A percentile compares a stretch with the other conserved stretches of the same genome.
These are phyloP conservation scores for Parnassius glacialis DNA, from an alignment of 2,888 invertebrate species.

Conservation along the genomic window DNA sequence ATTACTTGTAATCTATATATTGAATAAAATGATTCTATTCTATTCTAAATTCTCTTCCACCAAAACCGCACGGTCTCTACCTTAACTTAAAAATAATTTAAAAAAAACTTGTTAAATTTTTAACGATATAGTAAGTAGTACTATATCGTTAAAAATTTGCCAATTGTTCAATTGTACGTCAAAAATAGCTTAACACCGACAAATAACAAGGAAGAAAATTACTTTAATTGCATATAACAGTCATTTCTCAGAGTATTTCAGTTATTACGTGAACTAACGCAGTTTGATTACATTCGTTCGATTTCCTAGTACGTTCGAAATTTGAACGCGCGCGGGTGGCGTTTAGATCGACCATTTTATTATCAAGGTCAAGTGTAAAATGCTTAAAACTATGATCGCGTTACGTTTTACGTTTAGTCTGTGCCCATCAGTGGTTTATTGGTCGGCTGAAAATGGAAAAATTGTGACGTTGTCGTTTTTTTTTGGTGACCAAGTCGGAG, in stretches of 20 bases:
- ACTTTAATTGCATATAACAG: conserved; percentile 14
- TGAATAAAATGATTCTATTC: too few species aligned
- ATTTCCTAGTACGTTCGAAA: conserved; percentile 23
- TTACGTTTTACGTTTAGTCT: conserved; percentile 14
- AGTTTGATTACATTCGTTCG: conserved; percentile 14
- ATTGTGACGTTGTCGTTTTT: conserved; percentile 2
- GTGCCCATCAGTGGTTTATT: conserved; percentile 10
- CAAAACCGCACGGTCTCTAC: too few species aligned
- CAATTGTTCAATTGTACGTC: neutral
- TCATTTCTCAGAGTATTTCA: conserved; percentile 21
- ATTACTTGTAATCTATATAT: too few species aligned
- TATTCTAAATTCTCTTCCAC: too few species aligned
- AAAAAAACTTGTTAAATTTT: neutral
- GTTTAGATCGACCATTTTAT: conserved; percentile 21
- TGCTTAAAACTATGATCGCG: conserved; percentile 15
- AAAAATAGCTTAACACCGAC: too few species aligned
- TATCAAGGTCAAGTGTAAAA: conserved; percentile 18
- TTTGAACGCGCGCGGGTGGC: conserved; percentile 6
- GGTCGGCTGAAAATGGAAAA: conserved; percentile 15
- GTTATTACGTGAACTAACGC: conserved; percentile 22
- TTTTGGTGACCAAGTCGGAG: neutral
- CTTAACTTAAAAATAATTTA: too few species aligned
- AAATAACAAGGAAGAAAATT: conserved; percentile 18
- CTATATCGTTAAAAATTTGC: neutral
- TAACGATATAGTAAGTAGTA: too few species aligned